phyloP scores from a whole-genome alignment of 2,113 vertebrate genomes.

The human region GRCh38 chr11:94421001-94421500 shows the following conservation, averaged over 20 bases:
- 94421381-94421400: background rate
- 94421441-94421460: background rate
- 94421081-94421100: background rate
- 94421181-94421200: background rate
- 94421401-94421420: constrained; percentile 1
- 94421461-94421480: background rate
- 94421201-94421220: constrained; percentile 12
- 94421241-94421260: constrained; percentile 37
- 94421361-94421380: constrained; percentile 14
- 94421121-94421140: constrained; percentile 16
- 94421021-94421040: too few relatives aligned
- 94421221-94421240: background rate
- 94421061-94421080: background rate
- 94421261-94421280: background rate
- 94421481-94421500: background rate
- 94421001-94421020: too few relatives aligned
- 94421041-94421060: background rate
- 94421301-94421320: background rate
- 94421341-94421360: background rate
- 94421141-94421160: background rate
- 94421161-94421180: background rate
- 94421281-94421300: background rate
- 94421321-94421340: background rate
- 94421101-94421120: background rate
- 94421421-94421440: constrained; percentile 18